Evolutionary conservation across 1,140 invertebrate genomes (phyloP).

Genomic region (Conus ventricosus): DNA sequence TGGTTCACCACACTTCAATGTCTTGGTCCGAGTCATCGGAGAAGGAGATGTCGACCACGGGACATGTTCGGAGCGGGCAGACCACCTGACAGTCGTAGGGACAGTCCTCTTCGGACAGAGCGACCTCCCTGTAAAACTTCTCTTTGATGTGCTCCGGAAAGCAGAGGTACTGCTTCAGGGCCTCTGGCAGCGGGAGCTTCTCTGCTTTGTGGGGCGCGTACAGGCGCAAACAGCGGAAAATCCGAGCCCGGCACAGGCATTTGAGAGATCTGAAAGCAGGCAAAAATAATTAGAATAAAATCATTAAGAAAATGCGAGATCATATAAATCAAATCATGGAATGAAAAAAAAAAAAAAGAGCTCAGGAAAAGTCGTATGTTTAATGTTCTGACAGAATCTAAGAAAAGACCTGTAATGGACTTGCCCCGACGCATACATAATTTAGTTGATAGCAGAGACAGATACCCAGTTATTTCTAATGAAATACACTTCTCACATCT

Average conservation of each 20-base stretch:
- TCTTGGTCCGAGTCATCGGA: constrained; percentile 54
- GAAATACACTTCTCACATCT: too few species aligned
- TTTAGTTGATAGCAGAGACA: too few species aligned
- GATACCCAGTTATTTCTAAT: too few species aligned
- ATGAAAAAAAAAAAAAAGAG: neutral
- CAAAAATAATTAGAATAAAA: too few species aligned
- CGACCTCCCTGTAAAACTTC: constrained; percentile 54
- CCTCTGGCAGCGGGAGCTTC: constrained; percentile 55
- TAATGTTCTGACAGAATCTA: too few species aligned
- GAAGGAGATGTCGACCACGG: constrained; percentile 60
- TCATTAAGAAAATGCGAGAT: too few species aligned
- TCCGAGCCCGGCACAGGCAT: constrained; percentile 55
- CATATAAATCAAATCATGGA: neutral
- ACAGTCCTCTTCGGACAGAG: constrained; percentile 55
- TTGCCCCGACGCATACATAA: too few species aligned
- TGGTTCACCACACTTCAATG: constrained; percentile 33
- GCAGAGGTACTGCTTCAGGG: constrained; percentile 56
- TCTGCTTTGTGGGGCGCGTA: constrained; percentile 54
- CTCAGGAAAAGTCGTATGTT: too few species aligned
- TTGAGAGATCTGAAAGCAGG: constrained; percentile 45
- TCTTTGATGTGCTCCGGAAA: constrained; percentile 62
- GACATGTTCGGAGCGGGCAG: constrained; percentile 55
- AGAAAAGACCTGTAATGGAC: too few species aligned
- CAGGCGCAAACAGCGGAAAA: constrained; percentile 57
- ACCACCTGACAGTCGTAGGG: constrained; percentile 62